Evolutionary conservation across 2,797 vertebrate genomes (phyloP), one percentile per base, ranked within the genome.

Genomic region (Caiman crocodilus): DNA sequence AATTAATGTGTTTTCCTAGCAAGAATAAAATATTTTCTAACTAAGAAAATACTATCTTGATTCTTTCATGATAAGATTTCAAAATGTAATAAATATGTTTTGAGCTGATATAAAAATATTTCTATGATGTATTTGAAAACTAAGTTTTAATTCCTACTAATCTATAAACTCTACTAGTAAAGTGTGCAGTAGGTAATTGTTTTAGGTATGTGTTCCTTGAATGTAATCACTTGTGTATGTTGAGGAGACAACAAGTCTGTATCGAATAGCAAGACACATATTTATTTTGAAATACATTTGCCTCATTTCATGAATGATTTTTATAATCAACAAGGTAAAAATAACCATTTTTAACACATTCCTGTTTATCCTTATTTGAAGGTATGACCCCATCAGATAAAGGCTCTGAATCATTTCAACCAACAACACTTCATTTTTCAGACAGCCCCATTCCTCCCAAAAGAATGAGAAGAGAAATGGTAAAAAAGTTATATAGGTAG

Each of bases 321-420:
- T 83, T 84, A 55, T 84, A 92, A 85, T 32, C 6, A 87, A 1
- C 21, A 60, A 10, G 28, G 23, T 58, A 59, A 61, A 14, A 73
- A 26, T 93, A 4, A 78, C 57, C 59, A 7, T 67, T 69, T 10
- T 6, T 7, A 35, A 79, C 59, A 30, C 30, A 5, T 82, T 91
- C 61, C 83, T 88, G 60, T 50, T 87, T 92, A n/a, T 30, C 57
- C 50, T 76, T 92, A 69, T 83, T 87, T 73, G 15, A 65, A 98
- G 98, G 98, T 84, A 98, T 98, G 97, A 98, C 97, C 82, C 95
- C 98, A 71, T 97, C 97, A 83, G 96, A 96, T 76, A 97, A 89
- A 89, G 90, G 90, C 7, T 91, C 83, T 61, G 94, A 96, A 58
- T 92, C 96, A 4, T 82, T 85, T 76, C 97, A 95, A 14, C 89